Base-by-base conservation (phyloP, 1,140 invertebrate genomes). In the Drosophila lini region DNA sequence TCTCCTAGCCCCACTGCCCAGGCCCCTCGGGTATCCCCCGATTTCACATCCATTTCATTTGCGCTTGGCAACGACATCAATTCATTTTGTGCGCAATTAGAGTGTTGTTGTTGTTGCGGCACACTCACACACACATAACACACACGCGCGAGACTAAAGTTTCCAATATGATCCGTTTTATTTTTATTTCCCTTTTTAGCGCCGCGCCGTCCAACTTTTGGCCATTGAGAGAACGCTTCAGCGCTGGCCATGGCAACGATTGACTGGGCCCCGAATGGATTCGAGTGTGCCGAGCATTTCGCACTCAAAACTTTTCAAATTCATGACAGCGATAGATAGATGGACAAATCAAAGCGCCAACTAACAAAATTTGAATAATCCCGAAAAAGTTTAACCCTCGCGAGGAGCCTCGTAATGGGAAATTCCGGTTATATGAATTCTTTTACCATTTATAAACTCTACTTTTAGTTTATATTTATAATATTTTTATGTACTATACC, bases 11-110 rank as follows among this genome's bases (percentile, higher is more conserved):
- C 32, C 41, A 15, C 40, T 31, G 16, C 4, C 42, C 45, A 19
- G 8, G 7, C 6, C 34, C 45, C 25, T 40, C 25, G 34, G 34
- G 40, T n/a, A 34, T 40, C 25, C 42, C 28, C 32, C 31, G 58
- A 67, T 74, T 64, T 58, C 67, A 47, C 78, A 81, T 68, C 69
- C 78, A 85, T 85, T 73, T 86, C 63, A 80, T 85, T 84, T 85
- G 68, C 74, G 47, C 84, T 89, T 89, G 84, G 84, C 84, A 89
- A 89, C 84, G 84, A 89, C 84, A 89, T 89, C 84, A 89, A 89
- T 89, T 89, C 78, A 89, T 81, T 89, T 89, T 80, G 84, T 78
- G 56, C 65, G 78, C 84, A 89, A 89, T 89, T 89, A 81, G 81
- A 89, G 80, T 89, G 76, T 84, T 81, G 59, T 78, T 85, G 63